Conservation (phyloP, 92 coral and sea anemone species). For the Umimayanthus kanabou region DNA sequence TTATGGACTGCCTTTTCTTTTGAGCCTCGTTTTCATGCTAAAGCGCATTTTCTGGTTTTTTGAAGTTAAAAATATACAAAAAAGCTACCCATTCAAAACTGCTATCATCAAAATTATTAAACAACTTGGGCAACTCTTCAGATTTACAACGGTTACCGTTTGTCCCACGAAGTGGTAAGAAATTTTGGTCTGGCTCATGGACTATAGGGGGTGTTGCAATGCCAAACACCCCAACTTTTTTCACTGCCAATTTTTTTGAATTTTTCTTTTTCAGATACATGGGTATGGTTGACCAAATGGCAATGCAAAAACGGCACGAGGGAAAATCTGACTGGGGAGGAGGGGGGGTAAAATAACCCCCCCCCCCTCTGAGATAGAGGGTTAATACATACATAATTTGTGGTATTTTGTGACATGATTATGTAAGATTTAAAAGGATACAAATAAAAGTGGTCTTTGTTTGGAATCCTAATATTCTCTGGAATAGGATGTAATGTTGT, state of each 20-base stretch:
- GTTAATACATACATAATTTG: neutral
- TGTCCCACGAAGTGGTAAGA: neutral
- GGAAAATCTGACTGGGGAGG: no score
- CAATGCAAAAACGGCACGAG: no score
- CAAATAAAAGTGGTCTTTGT: constrained; percentile 32
- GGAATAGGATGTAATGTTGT: constrained; percentile 30
- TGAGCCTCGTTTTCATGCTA: constrained; percentile 46
- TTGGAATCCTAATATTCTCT: constrained; percentile 27
- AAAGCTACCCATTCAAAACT: no score
- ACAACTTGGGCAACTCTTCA: no score
- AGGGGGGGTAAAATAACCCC: no score
- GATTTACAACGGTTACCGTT: constrained; percentile 1
- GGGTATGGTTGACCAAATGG: no score
- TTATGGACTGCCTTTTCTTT: neutral
- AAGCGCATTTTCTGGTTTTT: constrained; percentile 13
- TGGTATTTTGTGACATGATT: neutral
- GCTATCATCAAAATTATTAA: no score
- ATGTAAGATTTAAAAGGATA: constrained; percentile 40
- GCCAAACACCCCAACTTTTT: no score
- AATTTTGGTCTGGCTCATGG: constrained; percentile 30
- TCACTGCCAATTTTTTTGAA: no score
- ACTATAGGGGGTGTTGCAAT: no score
- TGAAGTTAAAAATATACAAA: constrained; percentile 34
- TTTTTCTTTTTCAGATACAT: no score
- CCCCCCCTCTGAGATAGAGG: no score